These are phyloP conservation scores for Macquaria ambigua DNA, from an alignment of 2,113 vertebrate species.

Conservation along the genomic window DNA sequence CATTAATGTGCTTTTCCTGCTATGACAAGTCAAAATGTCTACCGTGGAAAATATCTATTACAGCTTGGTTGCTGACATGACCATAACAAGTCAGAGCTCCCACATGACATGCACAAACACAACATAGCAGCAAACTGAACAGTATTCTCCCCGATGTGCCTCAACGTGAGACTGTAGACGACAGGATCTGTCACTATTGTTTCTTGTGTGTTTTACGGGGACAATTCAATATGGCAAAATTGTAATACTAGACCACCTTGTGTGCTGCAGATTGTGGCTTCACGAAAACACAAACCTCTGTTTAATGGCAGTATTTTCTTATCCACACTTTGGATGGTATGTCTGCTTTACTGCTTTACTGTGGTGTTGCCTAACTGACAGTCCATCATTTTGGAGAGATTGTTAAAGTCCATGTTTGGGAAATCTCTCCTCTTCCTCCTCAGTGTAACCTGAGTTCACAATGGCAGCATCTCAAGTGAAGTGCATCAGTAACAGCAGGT, in stretches of 20 bases:
- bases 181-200: not conserved
- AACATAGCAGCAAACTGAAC: not conserved
- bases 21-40: not conserved
- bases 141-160: not conserved
- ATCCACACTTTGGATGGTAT: not conserved
- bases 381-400: not conserved
- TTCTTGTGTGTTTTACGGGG: not conserved
- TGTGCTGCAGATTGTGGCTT: not conserved
- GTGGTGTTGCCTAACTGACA: not conserved
- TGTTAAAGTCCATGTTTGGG: not conserved
- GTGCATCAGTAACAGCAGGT: conserved; percentile 10
- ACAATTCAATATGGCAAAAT: not conserved
- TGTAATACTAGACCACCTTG: not conserved
- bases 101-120: not conserved
- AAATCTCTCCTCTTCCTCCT: not conserved
- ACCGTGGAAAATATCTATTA: not conserved
- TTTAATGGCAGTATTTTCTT: not conserved
- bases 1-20: not conserved
- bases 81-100: not conserved
- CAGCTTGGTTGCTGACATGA: not conserved
- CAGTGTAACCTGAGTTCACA: not conserved
- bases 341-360: not conserved
- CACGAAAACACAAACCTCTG: not conserved
- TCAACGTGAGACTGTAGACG: not conserved
- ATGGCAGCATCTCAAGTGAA: conserved; percentile 9